phyloP scores from a whole-genome alignment of 2,113 vertebrate species.

The Muntiacus muntjak region DNA sequence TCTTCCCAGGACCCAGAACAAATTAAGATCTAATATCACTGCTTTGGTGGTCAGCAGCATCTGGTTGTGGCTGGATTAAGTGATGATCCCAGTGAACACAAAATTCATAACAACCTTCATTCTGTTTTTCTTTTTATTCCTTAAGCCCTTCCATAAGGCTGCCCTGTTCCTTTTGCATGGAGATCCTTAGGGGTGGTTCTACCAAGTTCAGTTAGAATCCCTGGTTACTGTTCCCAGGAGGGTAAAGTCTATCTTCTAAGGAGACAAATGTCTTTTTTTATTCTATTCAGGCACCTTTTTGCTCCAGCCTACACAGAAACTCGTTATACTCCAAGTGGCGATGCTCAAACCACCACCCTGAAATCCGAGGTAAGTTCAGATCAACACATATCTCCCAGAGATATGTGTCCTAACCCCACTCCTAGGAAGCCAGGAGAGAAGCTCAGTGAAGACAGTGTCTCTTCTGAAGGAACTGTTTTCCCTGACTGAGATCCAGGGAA shows the following conservation, averaged over 20 bases:
- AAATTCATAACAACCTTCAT: neutral
- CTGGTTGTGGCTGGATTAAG: neutral
- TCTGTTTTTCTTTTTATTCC: neutral
- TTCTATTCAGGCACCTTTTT: constrained; percentile 87
- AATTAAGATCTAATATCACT: neutral
- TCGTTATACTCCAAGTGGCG: constrained; percentile 85
- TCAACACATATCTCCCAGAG: neutral
- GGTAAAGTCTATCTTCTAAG: neutral
- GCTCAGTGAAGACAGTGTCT: too few relatives aligned
- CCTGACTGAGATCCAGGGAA: neutral
- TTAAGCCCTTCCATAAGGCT: too few relatives aligned
- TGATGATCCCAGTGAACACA: neutral
- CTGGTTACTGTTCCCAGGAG: neutral
- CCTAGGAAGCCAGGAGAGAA: neutral
- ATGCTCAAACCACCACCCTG: constrained; percentile 78
- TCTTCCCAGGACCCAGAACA: neutral
- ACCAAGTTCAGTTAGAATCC: neutral
- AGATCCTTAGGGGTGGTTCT: neutral
- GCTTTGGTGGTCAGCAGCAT: neutral
- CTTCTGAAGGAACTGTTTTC: neutral
- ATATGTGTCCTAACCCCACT: too few relatives aligned
- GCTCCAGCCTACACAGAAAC: constrained; percentile 91
- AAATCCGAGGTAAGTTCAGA: constrained; percentile 82
- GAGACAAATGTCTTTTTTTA: neutral
- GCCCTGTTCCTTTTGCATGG: neutral